Conservation (phyloP, 2,888 invertebrate genomes). For the Peribatodes rhomboidaria region DNA sequence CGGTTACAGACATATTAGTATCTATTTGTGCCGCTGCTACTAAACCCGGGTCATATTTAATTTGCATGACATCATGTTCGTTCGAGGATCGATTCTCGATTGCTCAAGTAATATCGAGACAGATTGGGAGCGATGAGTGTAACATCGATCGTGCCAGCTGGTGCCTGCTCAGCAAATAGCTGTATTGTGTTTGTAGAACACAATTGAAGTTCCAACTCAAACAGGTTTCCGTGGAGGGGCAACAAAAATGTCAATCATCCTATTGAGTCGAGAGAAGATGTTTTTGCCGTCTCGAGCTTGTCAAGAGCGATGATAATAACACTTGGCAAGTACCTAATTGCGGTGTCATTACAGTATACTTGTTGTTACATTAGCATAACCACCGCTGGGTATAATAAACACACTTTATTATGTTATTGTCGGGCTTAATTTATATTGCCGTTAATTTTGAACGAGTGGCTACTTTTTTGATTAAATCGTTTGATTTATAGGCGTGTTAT, state of each 20-base stretch:
- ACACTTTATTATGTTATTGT: slow-evolving; percentile 43
- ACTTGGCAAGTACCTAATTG: slow-evolving; percentile 60
- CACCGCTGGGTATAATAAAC: slow-evolving; percentile 48
- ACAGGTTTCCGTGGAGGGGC: slow-evolving; percentile 56
- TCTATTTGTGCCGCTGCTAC: slow-evolving; percentile 65
- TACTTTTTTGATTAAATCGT: slow-evolving; percentile 34
- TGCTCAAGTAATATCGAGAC: slow-evolving; percentile 28
- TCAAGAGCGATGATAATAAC: slow-evolving; percentile 61
- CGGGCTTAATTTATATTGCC: slow-evolving; percentile 40
- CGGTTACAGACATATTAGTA: slow-evolving; percentile 49
- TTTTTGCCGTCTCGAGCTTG: slow-evolving; percentile 57
- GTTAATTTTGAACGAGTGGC: slow-evolving; percentile 37
- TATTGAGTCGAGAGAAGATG: slow-evolving; percentile 55
- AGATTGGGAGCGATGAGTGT: slow-evolving; percentile 29
- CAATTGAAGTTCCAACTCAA: slow-evolving; percentile 50
- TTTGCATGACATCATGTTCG: slow-evolving; percentile 50
- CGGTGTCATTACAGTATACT: slow-evolving; percentile 60
- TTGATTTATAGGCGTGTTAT: slow-evolving; percentile 38
- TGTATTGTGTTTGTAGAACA: slow-evolving; percentile 40
- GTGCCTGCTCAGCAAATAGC: slow-evolving; percentile 33
- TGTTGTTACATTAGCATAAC: slow-evolving; percentile 60
- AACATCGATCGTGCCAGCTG: slow-evolving; percentile 41
- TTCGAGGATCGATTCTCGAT: slow-evolving; percentile 40
- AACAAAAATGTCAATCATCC: slow-evolving; percentile 66
- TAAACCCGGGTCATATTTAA: slow-evolving; percentile 57